A percentile compares a stretch with the other conserved stretches of the same genome.
These are phyloP conservation scores for Idaea biselata DNA, from an alignment of 2,888 invertebrate species.

Conservation along the genomic window DNA sequence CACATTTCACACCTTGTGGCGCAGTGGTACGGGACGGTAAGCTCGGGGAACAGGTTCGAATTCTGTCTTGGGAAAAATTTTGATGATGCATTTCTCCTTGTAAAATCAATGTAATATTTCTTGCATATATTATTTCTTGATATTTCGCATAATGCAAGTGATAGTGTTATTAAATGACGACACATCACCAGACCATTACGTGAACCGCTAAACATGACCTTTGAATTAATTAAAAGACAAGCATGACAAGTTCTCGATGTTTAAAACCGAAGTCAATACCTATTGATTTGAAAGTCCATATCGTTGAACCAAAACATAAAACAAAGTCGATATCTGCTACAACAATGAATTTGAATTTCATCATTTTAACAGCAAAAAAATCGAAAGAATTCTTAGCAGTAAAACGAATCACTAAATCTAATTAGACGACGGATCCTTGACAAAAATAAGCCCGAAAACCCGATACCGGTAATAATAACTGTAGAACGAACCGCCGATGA, in stretches of 20 bases:
- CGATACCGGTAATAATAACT: slow-evolving; percentile 22
- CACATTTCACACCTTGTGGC: too few species aligned
- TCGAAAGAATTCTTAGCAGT: too few species aligned
- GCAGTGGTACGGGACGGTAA: too few species aligned
- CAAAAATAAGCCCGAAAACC: slow-evolving; percentile 15
- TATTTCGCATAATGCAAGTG: too few species aligned
- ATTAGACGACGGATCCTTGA: slow-evolving; percentile 16
- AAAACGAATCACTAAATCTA: neutral
- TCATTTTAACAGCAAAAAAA: neutral
- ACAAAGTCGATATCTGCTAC: neutral
- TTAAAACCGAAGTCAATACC: neutral
- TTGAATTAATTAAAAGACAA: neutral
- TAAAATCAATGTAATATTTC: too few species aligned
- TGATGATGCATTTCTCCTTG: too few species aligned
- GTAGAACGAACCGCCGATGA: slow-evolving; percentile 30
- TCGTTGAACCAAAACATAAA: neutral
- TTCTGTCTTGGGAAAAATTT: too few species aligned
- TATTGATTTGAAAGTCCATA: neutral
- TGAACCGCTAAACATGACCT: neutral
- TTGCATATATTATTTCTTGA: too few species aligned
- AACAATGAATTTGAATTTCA: neutral
- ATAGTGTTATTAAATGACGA: neutral
- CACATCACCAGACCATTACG: neutral
- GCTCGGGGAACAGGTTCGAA: too few species aligned
- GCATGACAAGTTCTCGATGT: neutral